Base-by-base conservation (phyloP, 2,888 invertebrate genomes). In the Nemotelus pantherinus region DNA sequence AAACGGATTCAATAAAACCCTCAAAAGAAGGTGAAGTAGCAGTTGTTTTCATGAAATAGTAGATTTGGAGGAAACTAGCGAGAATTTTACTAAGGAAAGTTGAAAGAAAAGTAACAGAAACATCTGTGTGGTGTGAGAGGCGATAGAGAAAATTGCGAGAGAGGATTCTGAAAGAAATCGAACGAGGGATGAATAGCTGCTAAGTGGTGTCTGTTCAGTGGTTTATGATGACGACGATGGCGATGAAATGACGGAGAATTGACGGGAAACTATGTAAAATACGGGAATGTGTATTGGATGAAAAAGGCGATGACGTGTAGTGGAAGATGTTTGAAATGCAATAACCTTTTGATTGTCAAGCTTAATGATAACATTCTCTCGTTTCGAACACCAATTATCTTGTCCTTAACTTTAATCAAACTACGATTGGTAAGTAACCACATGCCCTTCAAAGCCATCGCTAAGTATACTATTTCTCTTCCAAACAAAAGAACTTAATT, bases 21-120 rank as follows among this genome's bases (percentile, higher is more conserved):
- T 74, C 74, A 63, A 74, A 74, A 60, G 74, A 60, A 74, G 48
- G 74, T 74, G 74, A 74, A 74, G 74, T 74, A 74, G 74, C 74
- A 74, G 74, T 74, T 74, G 74, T 74, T 60, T 63, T 63, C 74
- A 60, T 48, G 63, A 60, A 74, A 74, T 74, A 63, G 48, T 48
- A 48, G 63, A 74, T 63, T 74, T 63, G 74, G 63, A 74, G 60
- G 48, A 60, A 74, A 74, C 74, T 74, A 48, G 74, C 74, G 74
- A 74, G 63, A 60, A 74, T 74, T 74, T 74, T 74, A 74, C 60
- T 74, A 74, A 63, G 60, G 48, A 74, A 63, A 74, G 60, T 60
- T 74, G 60, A 60, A 47, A 63, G 63, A 63, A 60, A 39, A 53
- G 70, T 55, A 70, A 53, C 41, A 70, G 63, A 60, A 72, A 58